phyloP scores from a whole-genome alignment of 2,113 vertebrate genomes.

The Pseudois nayaur region DNA sequence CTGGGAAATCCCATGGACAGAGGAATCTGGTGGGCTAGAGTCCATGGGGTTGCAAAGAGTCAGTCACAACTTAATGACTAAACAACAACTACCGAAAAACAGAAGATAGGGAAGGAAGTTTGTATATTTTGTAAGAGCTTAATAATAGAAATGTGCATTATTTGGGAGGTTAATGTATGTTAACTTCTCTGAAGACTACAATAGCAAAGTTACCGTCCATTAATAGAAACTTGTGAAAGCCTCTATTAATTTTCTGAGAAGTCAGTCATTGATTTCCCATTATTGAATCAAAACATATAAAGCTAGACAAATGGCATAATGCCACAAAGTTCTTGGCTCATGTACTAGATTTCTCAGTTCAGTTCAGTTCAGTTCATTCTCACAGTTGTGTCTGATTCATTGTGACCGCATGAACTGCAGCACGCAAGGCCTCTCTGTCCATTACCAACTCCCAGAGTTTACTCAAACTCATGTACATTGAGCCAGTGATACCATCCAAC shows the following conservation, averaged over 20 bases:
- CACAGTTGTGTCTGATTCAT: not conserved
- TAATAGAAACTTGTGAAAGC: not conserved
- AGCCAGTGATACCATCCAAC: not conserved
- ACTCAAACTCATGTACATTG: not conserved
- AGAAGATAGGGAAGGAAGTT: not conserved
- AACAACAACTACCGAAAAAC: not conserved
- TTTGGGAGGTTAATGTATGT: slow-evolving; percentile 39
- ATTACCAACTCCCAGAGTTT: not conserved
- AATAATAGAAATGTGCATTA: not conserved
- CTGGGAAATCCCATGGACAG: not conserved
- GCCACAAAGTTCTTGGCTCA: slow-evolving; percentile 50
- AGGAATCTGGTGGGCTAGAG: not conserved
- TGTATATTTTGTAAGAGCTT: not conserved
- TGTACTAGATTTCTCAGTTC: slow-evolving; percentile 34
- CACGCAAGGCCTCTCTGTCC: not conserved
- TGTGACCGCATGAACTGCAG: not conserved
- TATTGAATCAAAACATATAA: slow-evolving; percentile 52
- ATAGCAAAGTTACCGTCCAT: slow-evolving; percentile 23
- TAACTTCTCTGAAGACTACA: slow-evolving; percentile 41
- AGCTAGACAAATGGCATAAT: slow-evolving; percentile 58
- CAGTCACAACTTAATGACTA: not conserved
- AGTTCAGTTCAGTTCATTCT: not conserved
- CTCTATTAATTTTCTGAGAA: slow-evolving; percentile 58
- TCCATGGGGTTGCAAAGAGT: not conserved
- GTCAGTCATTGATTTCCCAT: slow-evolving; percentile 38